phyloP scores from a whole-genome alignment of 2,888 invertebrate species.

The Andrena dorsata region DNA sequence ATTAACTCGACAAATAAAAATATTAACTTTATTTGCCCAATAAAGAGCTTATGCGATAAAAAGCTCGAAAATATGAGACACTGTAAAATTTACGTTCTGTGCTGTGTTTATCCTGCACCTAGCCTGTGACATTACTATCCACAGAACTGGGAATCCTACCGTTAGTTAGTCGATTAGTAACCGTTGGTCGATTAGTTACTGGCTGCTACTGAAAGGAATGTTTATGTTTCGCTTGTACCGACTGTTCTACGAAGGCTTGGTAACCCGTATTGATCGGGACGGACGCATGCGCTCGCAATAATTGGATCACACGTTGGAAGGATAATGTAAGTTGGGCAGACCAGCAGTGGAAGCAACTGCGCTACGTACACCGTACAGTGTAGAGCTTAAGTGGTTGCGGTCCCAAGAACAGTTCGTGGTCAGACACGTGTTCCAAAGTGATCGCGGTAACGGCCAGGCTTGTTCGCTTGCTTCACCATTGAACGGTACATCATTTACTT shows the following conservation, averaged over 20 bases:
- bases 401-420: conserved; percentile 54
- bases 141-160: no score
- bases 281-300: conserved; percentile 74
- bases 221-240: conserved; percentile 31
- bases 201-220: background rate
- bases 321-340: conserved; percentile 60
- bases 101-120: no score
- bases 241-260: conserved; percentile 29
- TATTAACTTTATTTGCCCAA: no score
- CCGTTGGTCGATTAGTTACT: conserved; percentile 37
- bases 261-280: conserved; percentile 73
- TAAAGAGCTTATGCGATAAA: no score
- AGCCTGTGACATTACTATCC: no score
- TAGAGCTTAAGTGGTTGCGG: conserved; percentile 57
- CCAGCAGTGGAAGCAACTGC: conserved; percentile 56
- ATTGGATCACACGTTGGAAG: conserved; percentile 72
- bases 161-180: background rate
- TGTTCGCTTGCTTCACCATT: conserved; percentile 21
- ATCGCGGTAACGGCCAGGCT: conserved; percentile 38
- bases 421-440: conserved; percentile 70
- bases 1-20: no score
- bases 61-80: no score
- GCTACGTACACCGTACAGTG: conserved; percentile 58
- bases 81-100: no score
- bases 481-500: conserved; percentile 38